phyloP scores from a whole-genome alignment of 2,888 invertebrate species.

The Seira musarum region DNA sequence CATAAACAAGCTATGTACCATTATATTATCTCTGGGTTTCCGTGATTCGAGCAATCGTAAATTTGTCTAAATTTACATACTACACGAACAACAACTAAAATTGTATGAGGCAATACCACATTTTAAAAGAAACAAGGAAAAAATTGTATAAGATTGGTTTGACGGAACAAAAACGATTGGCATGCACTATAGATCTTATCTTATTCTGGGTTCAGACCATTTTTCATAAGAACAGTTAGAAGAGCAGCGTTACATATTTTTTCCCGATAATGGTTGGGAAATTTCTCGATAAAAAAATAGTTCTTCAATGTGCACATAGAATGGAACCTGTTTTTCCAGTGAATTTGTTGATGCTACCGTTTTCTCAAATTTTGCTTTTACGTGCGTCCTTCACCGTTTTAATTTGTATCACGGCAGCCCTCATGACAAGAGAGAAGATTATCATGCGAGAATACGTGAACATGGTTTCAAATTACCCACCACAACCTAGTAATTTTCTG shows the following conservation, averaged over 20 bases:
- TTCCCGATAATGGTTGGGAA: conserved; percentile 6
- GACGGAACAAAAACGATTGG: background rate
- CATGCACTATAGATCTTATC: background rate
- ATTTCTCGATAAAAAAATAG: conserved; percentile 9
- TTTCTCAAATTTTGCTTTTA: conserved; percentile 32
- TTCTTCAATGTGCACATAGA: background rate
- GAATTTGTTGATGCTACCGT: conserved; percentile 32
- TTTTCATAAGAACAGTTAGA: conserved; percentile 38
- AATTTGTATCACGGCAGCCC: conserved; percentile 23
- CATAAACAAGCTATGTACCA: conserved; percentile 1
- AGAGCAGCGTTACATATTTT: conserved; percentile 4
- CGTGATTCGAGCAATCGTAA: conserved; percentile 18
- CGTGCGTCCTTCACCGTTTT: conserved; percentile 33
- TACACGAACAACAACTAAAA: conserved; percentile 3
- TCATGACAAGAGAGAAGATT: background rate
- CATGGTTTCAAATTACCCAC: conserved; percentile 2
- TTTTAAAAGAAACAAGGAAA: background rate
- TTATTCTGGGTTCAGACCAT: background rate
- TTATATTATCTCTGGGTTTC: conserved; percentile 9
- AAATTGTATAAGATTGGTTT: background rate
- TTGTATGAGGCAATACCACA: background rate
- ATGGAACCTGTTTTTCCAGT: conserved; percentile 55
- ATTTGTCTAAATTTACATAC: conserved; percentile 30
- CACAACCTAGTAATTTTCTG: background rate
- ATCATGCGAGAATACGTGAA: background rate